phyloP scores from a whole-genome alignment of 2,797 vertebrate genomes.

The Yasuhikotakia modesta region DNA sequence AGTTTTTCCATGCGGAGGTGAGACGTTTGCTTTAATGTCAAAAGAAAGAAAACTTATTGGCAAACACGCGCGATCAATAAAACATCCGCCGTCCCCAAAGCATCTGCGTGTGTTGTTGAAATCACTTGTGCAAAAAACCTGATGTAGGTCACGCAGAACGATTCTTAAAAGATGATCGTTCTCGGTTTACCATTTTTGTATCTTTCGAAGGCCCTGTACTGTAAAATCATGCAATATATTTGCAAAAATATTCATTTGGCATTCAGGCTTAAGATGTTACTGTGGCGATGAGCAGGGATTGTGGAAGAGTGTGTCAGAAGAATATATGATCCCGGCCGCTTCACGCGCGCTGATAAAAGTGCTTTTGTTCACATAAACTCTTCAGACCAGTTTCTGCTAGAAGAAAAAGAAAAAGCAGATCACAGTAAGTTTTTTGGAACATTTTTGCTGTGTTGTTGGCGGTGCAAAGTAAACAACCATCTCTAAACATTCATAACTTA shows the following conservation, averaged over 20 bases:
- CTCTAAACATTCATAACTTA: not conserved
- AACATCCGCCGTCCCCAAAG: conserved; percentile 51
- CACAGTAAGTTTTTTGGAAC: not conserved
- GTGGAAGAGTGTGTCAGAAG: conserved; percentile 58
- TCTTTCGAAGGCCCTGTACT: conserved; percentile 69
- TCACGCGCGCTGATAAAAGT: conserved; percentile 63
- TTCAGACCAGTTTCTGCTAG: not conserved
- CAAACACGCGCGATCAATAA: conserved; percentile 42
- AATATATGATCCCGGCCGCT: conserved; percentile 66
- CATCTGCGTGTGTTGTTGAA: conserved; percentile 57
- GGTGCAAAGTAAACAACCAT: not conserved
- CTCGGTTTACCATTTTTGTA: conserved; percentile 62
- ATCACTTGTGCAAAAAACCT: conserved; percentile 65
- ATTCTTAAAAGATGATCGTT: conserved; percentile 62
- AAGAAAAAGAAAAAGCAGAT: not conserved
- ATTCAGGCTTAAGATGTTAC: conserved; percentile 71
- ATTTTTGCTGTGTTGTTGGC: not conserved
- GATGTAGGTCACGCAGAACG: conserved; percentile 61
- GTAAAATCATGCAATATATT: conserved; percentile 79
- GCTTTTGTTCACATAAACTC: conserved; percentile 44
- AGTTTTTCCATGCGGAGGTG: conserved; percentile 51
- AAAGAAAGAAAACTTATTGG: conserved; percentile 46
- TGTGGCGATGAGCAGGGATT: conserved; percentile 69
- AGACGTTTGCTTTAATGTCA: conserved; percentile 59
- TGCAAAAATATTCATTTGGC: conserved; percentile 77